Evolutionary conservation across 2,888 invertebrate species (phyloP).

Genomic region (Hesperia comma): DNA sequence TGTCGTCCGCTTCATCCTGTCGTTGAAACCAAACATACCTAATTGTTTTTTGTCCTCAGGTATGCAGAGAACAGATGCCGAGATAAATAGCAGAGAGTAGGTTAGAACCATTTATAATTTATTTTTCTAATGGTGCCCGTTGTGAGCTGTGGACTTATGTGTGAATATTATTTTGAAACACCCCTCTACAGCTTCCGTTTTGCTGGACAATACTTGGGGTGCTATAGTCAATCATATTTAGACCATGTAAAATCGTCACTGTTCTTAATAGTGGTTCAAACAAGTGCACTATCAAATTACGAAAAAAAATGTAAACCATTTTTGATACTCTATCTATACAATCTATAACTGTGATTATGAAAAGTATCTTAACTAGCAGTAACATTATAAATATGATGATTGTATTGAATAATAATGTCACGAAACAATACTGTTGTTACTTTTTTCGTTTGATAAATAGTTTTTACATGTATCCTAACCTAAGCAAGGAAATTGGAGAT

Average conservation of each 20-base stretch:
- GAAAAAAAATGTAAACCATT: constrained; percentile 58
- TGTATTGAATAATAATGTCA: constrained; percentile 45
- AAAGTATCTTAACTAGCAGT: constrained; percentile 49
- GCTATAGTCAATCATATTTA: constrained; percentile 80
- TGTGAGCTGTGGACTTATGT: constrained; percentile 78
- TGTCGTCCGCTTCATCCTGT: too few relatives aligned
- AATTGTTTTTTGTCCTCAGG: constrained; percentile 59
- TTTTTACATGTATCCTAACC: constrained; percentile 20
- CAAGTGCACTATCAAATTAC: constrained; percentile 66
- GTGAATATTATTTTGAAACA: constrained; percentile 73
- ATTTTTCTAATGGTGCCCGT: constrained; percentile 83
- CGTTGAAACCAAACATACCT: not conserved
- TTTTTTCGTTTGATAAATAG: constrained; percentile 29
- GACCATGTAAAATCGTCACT: constrained; percentile 64
- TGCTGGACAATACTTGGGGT: constrained; percentile 76
- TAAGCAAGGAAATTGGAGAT: constrained; percentile 12
- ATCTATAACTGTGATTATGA: constrained; percentile 56
- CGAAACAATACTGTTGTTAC: constrained; percentile 34
- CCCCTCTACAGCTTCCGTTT: constrained; percentile 64
- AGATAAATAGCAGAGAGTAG: constrained; percentile 76
- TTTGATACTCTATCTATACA: constrained; percentile 58
- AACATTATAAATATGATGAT: constrained; percentile 46
- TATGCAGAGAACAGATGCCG: constrained; percentile 82
- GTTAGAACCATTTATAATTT: constrained; percentile 82
- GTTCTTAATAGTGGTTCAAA: constrained; percentile 68